Evolutionary conservation across 2,888 invertebrate species (phyloP), one percentile per base, ranked within the genome.

Genomic region (Helicoverpa assulta): DNA sequence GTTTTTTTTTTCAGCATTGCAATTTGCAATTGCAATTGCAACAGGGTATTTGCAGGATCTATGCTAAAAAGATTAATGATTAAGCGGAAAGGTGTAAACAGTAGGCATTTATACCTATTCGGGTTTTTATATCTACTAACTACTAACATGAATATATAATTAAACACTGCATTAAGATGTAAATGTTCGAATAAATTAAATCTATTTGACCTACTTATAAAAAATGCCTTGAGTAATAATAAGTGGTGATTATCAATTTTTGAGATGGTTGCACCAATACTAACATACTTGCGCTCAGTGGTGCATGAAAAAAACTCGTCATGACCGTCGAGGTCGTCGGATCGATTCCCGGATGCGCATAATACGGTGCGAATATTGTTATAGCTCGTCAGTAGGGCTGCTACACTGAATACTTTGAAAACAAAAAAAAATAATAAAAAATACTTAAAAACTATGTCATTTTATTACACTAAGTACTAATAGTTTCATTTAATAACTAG

Each of bases 261-360:
- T 26, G n/a, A 63, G 0, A 56, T 70, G 51, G 40, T 64, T 53
- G 53, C 64, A 60, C 66, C 50, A 50, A 71, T 73, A 67, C 26
- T 21, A 54, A 37, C 67, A 71, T 64, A 52, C 19, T 50, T 53
- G 21, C 62, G 71, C 52, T 63, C 72, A 71, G 67, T 69, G 70
- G 77, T 33, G 80, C 83, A 70, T 80, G 69, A 72, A 77, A 65
- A 21, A 40, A 70, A 67, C 74, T 64, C 47, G 82, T 63, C 76
- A 60, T 67, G 70, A 69, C 59, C 51, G 74, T 50, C 81, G 81
- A 81, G 83, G 81, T 71, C 81, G 54, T 43, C 43, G 59, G 67
- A 71, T 73, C 78, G 65, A 77, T 73, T 81, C 78, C 81, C 71
- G 81, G 83, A 81, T 81, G 83, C 71, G 21, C 50, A 50, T 68